phyloP scores from a whole-genome alignment of 2,113 vertebrate genomes.

The Etheostoma spectabile region DNA sequence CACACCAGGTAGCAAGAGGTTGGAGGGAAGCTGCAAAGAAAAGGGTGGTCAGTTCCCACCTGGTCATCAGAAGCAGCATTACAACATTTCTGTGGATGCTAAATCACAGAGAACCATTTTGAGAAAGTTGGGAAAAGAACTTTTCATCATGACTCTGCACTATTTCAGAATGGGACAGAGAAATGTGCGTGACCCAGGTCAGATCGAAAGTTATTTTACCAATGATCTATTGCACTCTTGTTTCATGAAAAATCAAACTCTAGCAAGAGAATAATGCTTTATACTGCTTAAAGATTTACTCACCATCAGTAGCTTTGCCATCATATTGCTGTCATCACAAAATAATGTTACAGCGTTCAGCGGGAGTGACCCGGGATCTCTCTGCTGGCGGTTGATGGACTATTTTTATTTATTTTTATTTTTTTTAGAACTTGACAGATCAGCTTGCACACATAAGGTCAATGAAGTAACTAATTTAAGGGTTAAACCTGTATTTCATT shows the following conservation, averaged over 20 bases:
- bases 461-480: not conserved
- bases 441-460: not conserved
- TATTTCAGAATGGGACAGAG: not conserved
- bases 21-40: not conserved
- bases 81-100: not conserved
- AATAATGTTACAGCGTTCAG: not conserved
- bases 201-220: not conserved
- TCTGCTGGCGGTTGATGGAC: rapidly evolving
- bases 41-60: not conserved
- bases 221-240: no score
- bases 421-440: not conserved
- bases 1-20: not conserved
- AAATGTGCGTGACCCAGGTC: not conserved
- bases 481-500: not conserved
- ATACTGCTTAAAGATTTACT: not conserved
- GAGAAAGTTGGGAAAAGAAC: not conserved
- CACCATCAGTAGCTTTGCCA: not conserved
- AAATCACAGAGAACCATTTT: not conserved
- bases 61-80: not conserved
- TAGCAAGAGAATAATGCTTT: not conserved
- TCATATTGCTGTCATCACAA: not conserved
- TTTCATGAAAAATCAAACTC: no score
- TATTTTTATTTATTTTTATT: not conserved
- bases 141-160: not conserved
- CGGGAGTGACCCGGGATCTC: not conserved